These are phyloP conservation scores for Tachycineta bicolor DNA, from an alignment of 2,113 vertebrate species.

Conservation along the genomic window DNA sequence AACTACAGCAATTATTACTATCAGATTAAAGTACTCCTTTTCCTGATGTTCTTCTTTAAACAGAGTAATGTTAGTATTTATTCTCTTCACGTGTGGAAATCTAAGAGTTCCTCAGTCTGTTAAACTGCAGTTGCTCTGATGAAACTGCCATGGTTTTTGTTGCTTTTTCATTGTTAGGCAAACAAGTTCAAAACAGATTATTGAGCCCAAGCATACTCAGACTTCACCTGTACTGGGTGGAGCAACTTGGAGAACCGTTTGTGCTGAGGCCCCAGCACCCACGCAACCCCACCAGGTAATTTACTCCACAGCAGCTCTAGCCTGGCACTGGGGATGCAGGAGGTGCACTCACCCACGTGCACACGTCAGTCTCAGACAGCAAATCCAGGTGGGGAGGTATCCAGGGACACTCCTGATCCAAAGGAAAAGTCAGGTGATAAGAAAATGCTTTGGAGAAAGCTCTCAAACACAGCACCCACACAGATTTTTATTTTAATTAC, in stretches of 20 bases:
- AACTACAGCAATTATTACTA: neutral
- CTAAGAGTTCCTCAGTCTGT: neutral
- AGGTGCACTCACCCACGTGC: neutral
- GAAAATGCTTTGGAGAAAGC: neutral
- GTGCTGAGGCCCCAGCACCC: neutral
- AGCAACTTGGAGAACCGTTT: neutral
- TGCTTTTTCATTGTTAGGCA: neutral
- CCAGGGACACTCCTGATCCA: neutral
- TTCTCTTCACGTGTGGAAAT: neutral
- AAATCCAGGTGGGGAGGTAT: neutral
- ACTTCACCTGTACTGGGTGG: neutral
- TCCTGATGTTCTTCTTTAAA: neutral
- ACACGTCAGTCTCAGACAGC: accelerated
- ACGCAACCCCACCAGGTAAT: neutral
- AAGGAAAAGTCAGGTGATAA: neutral
- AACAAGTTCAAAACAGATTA: neutral
- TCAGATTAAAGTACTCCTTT: neutral
- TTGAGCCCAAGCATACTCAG: neutral
- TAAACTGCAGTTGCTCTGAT: neutral
- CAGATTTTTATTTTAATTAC: neutral
- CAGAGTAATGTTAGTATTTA: neutral
- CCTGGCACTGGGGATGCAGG: accelerated
- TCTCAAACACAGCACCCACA: neutral
- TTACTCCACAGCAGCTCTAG: neutral
- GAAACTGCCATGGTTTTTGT: neutral